Evolutionary conservation across 2,888 invertebrate genomes (phyloP).

Genomic region (Liopterus haemorrhoidalis): DNA sequence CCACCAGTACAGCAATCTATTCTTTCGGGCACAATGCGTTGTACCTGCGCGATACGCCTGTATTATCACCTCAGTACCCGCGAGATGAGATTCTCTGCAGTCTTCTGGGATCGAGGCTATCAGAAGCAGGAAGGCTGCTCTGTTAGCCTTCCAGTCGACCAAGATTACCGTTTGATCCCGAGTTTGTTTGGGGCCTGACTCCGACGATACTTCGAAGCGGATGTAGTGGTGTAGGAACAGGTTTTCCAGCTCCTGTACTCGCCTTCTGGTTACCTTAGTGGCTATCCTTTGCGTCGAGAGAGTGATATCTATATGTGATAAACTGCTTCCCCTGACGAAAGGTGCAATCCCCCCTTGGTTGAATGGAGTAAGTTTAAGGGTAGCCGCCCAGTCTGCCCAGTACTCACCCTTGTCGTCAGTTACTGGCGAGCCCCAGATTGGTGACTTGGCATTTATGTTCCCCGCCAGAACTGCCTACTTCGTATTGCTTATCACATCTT

Average conservation of each 20-base stretch:
- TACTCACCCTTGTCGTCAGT: conserved; percentile 2
- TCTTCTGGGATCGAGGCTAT: too few species aligned
- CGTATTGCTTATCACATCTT: too few species aligned
- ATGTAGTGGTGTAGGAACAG: conserved; percentile 3
- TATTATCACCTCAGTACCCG: too few species aligned
- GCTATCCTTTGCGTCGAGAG: background rate
- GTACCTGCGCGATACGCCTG: too few species aligned
- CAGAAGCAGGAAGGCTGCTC: too few species aligned
- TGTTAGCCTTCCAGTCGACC: too few species aligned
- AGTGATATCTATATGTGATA: conserved; percentile 4
- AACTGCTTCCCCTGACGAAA: background rate
- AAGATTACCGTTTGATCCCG: too few species aligned
- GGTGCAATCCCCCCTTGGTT: background rate
- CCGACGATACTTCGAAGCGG: background rate
- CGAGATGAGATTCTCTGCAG: too few species aligned
- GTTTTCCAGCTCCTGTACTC: background rate
- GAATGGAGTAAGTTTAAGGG: background rate
- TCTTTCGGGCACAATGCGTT: too few species aligned
- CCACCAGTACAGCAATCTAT: too few species aligned
- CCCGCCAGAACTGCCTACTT: background rate
- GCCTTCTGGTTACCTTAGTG: background rate
- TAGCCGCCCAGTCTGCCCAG: background rate
- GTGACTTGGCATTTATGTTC: conserved; percentile 8
- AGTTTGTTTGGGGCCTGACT: background rate
- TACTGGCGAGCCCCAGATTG: conserved; percentile 3